These are phyloP conservation scores for Pseudochirops cupreus DNA, from an alignment of 2,797 vertebrate species.

Conservation along the genomic window DNA sequence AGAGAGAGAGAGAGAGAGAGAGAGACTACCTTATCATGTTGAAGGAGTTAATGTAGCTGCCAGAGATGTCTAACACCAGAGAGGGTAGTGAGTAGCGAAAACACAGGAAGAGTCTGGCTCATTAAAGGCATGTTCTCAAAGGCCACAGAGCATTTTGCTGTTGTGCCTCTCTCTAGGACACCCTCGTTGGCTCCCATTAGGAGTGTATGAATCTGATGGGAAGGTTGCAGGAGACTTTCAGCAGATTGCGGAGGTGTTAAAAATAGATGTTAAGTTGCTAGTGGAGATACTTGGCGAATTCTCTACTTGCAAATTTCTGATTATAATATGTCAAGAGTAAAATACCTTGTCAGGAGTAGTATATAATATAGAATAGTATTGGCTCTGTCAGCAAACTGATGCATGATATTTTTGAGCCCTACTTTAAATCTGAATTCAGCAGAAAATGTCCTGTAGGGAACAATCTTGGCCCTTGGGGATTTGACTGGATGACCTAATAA, in stretches of 20 bases:
- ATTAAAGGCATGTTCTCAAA: not conserved
- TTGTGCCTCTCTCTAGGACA: not conserved
- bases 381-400: slow-evolving; percentile 66
- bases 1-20: too few relatives aligned
- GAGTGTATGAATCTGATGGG: slow-evolving; percentile 14
- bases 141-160: slow-evolving; percentile 2
- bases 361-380: slow-evolving; percentile 41
- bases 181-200: slow-evolving; percentile 31
- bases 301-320: slow-evolving; percentile 67
- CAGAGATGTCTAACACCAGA: not conserved
- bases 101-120: not conserved
- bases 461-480: slow-evolving; percentile 29
- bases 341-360: slow-evolving; percentile 74
- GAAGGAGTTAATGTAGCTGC: slow-evolving; percentile 16
- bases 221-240: slow-evolving; percentile 63
- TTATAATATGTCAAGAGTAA: slow-evolving; percentile 79
- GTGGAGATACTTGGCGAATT: slow-evolving; percentile 68
- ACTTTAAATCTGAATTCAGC: slow-evolving; percentile 67
- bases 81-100: not conserved
- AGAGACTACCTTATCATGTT: not conserved
- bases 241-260: slow-evolving; percentile 63
- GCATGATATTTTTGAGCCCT: slow-evolving; percentile 61
- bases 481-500: not conserved
- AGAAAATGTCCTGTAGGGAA: slow-evolving; percentile 59
- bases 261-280: slow-evolving; percentile 73